phyloP scores from a whole-genome alignment of 2,113 vertebrate genomes.

The Corvus moneduloides region DNA sequence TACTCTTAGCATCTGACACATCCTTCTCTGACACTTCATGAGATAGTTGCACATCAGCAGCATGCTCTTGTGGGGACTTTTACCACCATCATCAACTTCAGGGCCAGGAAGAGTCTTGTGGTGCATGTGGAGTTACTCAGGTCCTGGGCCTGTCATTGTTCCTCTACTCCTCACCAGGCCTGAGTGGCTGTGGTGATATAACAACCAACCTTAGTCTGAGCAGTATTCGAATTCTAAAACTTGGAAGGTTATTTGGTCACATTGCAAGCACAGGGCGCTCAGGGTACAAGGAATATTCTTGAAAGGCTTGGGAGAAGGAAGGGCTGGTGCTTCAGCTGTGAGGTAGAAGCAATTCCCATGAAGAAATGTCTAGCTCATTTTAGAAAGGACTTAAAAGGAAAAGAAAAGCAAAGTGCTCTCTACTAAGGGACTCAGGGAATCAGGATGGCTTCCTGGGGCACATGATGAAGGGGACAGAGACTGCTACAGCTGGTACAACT shows the following conservation, averaged over 20 bases:
- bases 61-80: not conserved
- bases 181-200: not conserved
- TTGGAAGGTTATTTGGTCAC: not conserved
- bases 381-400: not conserved
- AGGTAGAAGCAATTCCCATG: not conserved
- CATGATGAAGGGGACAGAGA: not conserved
- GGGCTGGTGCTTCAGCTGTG: fast-evolving
- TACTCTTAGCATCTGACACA: not conserved
- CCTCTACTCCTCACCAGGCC: not conserved
- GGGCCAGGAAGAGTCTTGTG: not conserved
- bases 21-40: not conserved
- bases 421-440: not conserved
- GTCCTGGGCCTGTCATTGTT: not conserved
- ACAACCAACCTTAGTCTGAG: fast-evolving
- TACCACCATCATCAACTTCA: not conserved
- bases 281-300: not conserved
- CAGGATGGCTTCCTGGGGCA: not conserved
- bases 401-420: not conserved
- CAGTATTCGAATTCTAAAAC: not conserved
- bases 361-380: not conserved
- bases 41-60: not conserved
- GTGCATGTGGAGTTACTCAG: fast-evolving
- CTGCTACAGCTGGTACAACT: not conserved
- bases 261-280: not conserved
- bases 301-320: not conserved